Evolutionary conservation across 2,888 invertebrate genomes (phyloP).

Genomic region (Elmis aenea): DNA sequence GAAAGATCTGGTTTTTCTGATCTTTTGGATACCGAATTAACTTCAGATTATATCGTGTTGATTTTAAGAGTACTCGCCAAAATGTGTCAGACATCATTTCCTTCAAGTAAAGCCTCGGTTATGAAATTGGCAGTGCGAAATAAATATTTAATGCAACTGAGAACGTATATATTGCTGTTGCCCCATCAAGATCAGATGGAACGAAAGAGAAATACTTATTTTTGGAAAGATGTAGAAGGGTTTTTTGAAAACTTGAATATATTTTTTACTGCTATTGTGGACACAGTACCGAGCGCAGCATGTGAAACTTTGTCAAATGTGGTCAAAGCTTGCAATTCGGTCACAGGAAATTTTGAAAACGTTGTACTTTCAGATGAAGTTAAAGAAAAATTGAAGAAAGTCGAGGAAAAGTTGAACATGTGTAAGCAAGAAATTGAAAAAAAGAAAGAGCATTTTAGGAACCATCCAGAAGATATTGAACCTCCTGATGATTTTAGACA

Average conservation of each 20-base stretch:
- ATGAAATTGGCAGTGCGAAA: slow-evolving; percentile 20
- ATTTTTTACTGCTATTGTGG: slow-evolving; percentile 40
- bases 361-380: slow-evolving; percentile 28
- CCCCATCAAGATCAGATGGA: slow-evolving; percentile 16
- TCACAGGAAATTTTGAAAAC: slow-evolving; percentile 25
- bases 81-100: slow-evolving; percentile 38
- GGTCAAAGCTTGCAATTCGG: slow-evolving; percentile 27
- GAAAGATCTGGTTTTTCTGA: slow-evolving; percentile 49
- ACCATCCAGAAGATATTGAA: slow-evolving; percentile 44
- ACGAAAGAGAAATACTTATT: slow-evolving; percentile 20
- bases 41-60: slow-evolving; percentile 48
- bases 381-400: slow-evolving; percentile 43
- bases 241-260: slow-evolving; percentile 29
- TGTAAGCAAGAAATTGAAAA: slow-evolving; percentile 28
- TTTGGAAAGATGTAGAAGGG: slow-evolving; percentile 24
- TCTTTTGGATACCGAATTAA: slow-evolving; percentile 37
- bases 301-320: slow-evolving; percentile 32
- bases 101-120: slow-evolving; percentile 21
- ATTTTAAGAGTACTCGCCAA: slow-evolving; percentile 47
- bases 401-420: slow-evolving; percentile 36
- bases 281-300: slow-evolving; percentile 34
- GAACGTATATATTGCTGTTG: slow-evolving; percentile 23
- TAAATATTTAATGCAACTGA: slow-evolving; percentile 25
- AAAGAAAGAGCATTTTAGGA: slow-evolving; percentile 16
- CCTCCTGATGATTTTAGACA: slow-evolving; percentile 53